A percentile compares a stretch with the other conserved stretches of the same genome.
Evolutionary conservation across 2,797 vertebrate species (phyloP).

Genomic region (Leptatherina wallacei): DNA sequence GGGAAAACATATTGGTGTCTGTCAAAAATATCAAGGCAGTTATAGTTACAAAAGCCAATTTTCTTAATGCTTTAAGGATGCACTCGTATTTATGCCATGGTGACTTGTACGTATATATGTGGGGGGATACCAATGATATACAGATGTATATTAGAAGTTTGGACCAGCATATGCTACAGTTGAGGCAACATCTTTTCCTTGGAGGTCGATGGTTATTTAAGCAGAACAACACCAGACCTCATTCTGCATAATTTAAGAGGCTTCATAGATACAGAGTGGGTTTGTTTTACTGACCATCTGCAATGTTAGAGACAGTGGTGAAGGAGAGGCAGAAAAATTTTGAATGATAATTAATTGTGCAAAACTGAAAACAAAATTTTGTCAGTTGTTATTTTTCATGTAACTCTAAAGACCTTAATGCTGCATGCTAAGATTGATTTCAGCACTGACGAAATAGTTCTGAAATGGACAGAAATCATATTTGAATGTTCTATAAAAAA

Average conservation of each 20-base stretch:
- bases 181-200: not conserved
- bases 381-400: not conserved
- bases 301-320: not conserved
- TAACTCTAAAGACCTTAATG: not conserved
- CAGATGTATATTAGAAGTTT: too few relatives aligned
- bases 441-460: not conserved
- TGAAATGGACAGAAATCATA: not conserved
- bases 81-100: not conserved
- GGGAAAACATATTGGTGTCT: too few relatives aligned
- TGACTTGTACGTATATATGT: too few relatives aligned
- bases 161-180: too few relatives aligned
- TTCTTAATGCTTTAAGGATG: not conserved
- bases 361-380: too few relatives aligned
- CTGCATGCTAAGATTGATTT: not conserved
- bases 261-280: not conserved
- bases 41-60: not conserved
- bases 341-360: too few relatives aligned
- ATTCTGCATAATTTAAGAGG: too few relatives aligned
- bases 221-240: too few relatives aligned
- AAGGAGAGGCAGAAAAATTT: too few relatives aligned
- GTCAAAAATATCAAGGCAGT: too few relatives aligned
- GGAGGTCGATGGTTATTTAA: too few relatives aligned
- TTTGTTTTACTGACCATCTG: not conserved
- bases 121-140: too few relatives aligned
- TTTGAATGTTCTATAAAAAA: not conserved